Percentiles rank a stretch among this genome's conserved stretches.
Conservation (phyloP, 2,797 vertebrate genomes). For the Silurus aristotelis region DNA sequence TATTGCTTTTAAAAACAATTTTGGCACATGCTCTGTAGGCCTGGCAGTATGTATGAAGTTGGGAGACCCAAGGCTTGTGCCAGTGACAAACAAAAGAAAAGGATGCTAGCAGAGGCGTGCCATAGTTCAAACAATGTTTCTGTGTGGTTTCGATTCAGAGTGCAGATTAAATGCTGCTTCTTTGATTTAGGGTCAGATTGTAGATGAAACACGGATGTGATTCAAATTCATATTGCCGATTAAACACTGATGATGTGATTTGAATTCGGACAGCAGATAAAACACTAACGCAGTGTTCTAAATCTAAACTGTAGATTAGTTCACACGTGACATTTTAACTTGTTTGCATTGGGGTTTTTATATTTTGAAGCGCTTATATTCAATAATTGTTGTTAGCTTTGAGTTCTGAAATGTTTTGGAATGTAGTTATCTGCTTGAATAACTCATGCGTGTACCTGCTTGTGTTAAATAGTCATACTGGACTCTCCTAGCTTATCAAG, state of each 20-base stretch:
- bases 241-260: constrained; percentile 12
- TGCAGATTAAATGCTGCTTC: not conserved
- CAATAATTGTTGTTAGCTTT: not conserved
- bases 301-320: not conserved
- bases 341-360: not conserved
- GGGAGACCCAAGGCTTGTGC: constrained; percentile 37
- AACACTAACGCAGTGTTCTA: not conserved
- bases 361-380: not conserved
- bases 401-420: not conserved
- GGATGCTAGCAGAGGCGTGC: not conserved
- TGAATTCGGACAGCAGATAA: constrained; percentile 35
- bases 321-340: not conserved
- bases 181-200: not conserved
- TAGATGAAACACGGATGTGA: not conserved
- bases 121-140: not conserved
- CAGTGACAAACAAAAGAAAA: constrained; percentile 1
- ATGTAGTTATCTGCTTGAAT: not conserved
- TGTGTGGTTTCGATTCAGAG: not conserved
- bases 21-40: constrained; percentile 15
- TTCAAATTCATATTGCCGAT: not conserved
- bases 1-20: not conserved
- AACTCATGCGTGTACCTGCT: not conserved
- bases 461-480: not conserved
- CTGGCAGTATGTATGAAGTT: constrained; percentile 45
- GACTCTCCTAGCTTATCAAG: not conserved